Percentiles rank a stretch among this genome's conserved stretches.
These are phyloP conservation scores for Sinopyrophorus schimmeli DNA, from an alignment of 2,888 invertebrate species.

Conservation along the genomic window DNA sequence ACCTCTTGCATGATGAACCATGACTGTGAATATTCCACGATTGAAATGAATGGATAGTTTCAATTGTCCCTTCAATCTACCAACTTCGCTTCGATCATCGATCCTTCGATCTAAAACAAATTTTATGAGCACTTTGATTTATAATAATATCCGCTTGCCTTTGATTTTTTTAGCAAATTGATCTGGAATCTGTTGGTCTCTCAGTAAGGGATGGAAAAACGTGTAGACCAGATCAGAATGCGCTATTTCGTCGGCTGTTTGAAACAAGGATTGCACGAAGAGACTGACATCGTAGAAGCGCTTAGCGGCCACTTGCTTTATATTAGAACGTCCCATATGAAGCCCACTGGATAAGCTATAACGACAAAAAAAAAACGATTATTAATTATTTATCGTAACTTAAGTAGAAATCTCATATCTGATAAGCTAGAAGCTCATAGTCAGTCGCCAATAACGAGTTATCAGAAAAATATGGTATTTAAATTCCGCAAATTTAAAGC, in stretches of 20 bases:
- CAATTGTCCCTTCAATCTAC: conserved; percentile 69
- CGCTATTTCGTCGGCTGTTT: conserved; percentile 89
- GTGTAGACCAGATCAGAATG: conserved; percentile 97
- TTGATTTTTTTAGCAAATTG: conserved; percentile 76
- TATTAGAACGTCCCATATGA: conserved; percentile 89
- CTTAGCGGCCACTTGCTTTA: conserved; percentile 91
- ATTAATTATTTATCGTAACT: too few relatives aligned
- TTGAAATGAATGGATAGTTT: conserved; percentile 79
- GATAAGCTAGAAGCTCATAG: conserved; percentile 5
- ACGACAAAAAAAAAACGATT: too few relatives aligned
- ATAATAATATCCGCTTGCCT: conserved; percentile 58
- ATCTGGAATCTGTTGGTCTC: conserved; percentile 91
- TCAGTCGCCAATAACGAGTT: too few relatives aligned
- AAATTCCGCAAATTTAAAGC: conserved; percentile 19
- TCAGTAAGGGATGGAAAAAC: conserved; percentile 93
- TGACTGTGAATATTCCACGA: conserved; percentile 73
- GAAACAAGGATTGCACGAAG: conserved; percentile 85
- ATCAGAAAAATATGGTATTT: conserved; percentile 20
- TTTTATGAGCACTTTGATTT: not conserved
- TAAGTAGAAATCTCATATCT: not conserved
- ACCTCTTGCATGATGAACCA: conserved; percentile 90
- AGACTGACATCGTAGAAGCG: conserved; percentile 86
- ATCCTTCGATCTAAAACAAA: conserved; percentile 39
- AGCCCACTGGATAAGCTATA: conserved; percentile 71
- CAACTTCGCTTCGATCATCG: conserved; percentile 45